Base-by-base conservation (phyloP, 2,888 invertebrate species). In the Agonum fuliginosum region DNA sequence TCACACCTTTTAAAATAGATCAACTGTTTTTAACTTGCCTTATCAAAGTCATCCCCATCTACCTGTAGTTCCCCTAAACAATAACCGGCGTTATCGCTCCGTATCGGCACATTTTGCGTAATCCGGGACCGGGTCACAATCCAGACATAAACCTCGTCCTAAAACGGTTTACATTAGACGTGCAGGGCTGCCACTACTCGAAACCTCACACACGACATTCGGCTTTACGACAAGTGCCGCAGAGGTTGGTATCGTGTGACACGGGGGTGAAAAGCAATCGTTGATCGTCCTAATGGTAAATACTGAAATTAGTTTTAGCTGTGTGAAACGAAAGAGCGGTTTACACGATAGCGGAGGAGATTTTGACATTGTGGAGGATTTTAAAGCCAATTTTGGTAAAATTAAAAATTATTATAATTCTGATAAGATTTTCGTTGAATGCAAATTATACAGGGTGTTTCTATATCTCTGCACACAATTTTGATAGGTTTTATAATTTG, bases 121-220 rank as follows among this genome's bases (percentile, higher is more conserved):
- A 51, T 51, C 48, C 48, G 0, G 0, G 0, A 1, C 48, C 48
- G 2, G 48, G 46, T 51, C 17, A 65, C 65, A 65, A 65, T 65
- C 65, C 65, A 65, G 65, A 65, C 65, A 65, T 65, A 65, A 65
- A 65, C 65, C 37, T 65, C 65, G 34, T 30, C 27, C 65, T 65
- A 65, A 62, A 65, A 65, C 65, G 65, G 65, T 65, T 65, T 65
- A 34, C 65, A 34, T 65, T 65, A 65, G 65, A 65, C 65, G 34
- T 19, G 14, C 62, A 62, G 65, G 65, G 17, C n/a, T 6, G 48
- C 37, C 65, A 37, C 37, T 20, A 65, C 34, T 19, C 8, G 14
- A 24, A 20, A n/a, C 5, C 22, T 34, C 34, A 1, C 34, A 37
- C 34, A 2, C 30, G 0, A 30, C 30, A 8, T 34, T 27, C 65